Evolutionary conservation across 1,140 invertebrate species (phyloP), one percentile per base, ranked within the genome.

Genomic region (Drosophila baimaii): DNA sequence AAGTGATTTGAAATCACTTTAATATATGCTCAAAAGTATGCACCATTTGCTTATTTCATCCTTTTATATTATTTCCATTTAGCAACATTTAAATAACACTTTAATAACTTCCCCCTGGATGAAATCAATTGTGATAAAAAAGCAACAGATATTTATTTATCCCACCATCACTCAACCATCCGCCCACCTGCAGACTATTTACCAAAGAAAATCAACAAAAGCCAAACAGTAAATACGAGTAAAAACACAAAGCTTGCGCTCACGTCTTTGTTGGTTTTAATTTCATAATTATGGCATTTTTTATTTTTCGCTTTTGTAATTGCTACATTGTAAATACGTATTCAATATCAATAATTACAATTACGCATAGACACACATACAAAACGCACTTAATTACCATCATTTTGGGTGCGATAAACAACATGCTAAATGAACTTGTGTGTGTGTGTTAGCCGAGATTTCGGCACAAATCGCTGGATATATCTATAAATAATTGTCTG

Each of bases 311-410:
- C 83, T 76, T 68, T 71, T 83, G 74, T 80, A 89, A 89, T 89
- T 88, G 79, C 84, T 88, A 88, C 84, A 88, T 88, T 89, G 84
- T 88, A 83, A 80, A 88, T 88, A 86, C 76, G 61, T 77, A 83
- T 86, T 88, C 84, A 88, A 88, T 88, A 88, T 88, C 84, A 88
- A 89, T 88, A 88, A 88, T 88, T 88, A 77, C 75, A 77, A 54
- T 76, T 77, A 88, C 84, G 86, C 83, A 88, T 83, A 88, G 77
- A 89, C 84, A 86, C 80, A 79, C 76, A 77, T 63, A 66, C 54
- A 27, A 54, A 75, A 77, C 51, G 54, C 72, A 82, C 47, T 75
- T 71, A 79, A 57, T 68, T 68, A 59, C 64, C 59, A 54, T 73
- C 31, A 57, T 49, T 78, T 78, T 54, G 66, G 63, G 79, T 84